Evolutionary conservation across 2,797 vertebrate genomes (phyloP).

Genomic region (Esox masquinongy): DNA sequence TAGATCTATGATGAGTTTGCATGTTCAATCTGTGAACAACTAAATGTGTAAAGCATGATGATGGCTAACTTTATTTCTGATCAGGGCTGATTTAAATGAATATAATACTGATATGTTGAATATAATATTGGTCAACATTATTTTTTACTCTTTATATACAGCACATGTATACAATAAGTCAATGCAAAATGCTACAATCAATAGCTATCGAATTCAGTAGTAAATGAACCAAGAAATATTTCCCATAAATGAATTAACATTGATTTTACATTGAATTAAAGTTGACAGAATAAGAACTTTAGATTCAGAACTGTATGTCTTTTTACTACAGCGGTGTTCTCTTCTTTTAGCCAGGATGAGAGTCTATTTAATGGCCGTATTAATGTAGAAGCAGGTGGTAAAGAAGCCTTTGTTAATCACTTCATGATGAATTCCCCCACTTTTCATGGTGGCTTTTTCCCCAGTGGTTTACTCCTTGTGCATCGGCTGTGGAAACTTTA

Average conservation of each 20-base stretch:
- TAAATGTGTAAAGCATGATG: not conserved
- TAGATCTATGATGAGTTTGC: not conserved
- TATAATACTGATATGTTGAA: not conserved
- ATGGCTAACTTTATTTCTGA: not conserved
- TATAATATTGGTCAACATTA: not conserved
- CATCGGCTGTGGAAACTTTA: slow-evolving; percentile 70
- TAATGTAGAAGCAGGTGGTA: slow-evolving; percentile 82
- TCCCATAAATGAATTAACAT: not conserved
- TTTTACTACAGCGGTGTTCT: slow-evolving; percentile 50
- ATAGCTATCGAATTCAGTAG: not conserved
- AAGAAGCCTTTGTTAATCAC: slow-evolving; percentile 82
- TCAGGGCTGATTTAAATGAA: not conserved
- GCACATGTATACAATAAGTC: not conserved
- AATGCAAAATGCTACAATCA: not conserved
- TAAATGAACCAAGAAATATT: not conserved
- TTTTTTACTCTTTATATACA: too few relatives aligned
- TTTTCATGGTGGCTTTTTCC: slow-evolving; percentile 80
- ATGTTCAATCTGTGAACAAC: not conserved
- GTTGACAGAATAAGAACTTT: slow-evolving; percentile 1
- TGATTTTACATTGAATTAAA: not conserved
- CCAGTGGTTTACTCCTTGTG: slow-evolving; percentile 72
- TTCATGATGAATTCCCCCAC: slow-evolving; percentile 81
- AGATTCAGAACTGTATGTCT: slow-evolving; percentile 47
- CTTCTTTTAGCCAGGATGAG: slow-evolving; percentile 65
- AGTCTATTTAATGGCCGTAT: slow-evolving; percentile 70